Conservation (phyloP, 2,888 invertebrate genomes). For the Mycalesis mineus region DNA sequence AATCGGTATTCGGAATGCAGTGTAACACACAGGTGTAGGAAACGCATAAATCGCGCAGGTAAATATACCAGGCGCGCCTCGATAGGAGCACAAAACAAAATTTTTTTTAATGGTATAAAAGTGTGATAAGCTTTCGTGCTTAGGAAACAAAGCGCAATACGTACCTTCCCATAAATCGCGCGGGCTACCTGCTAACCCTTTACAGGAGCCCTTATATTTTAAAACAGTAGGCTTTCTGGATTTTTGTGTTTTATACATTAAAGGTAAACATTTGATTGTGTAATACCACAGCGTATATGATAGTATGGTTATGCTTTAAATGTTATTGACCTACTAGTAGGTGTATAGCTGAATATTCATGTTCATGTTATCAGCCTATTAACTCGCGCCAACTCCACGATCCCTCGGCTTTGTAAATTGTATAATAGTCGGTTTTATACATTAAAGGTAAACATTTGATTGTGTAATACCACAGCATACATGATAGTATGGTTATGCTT, state of each 20-base stretch:
- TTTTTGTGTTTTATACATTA: neutral
- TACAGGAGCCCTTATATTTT: neutral
- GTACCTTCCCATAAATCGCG: neutral
- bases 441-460: too few relatives aligned
- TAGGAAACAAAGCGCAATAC: neutral
- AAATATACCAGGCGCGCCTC: neutral
- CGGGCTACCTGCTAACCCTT: neutral
- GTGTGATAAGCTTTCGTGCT: neutral
- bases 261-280: neutral
- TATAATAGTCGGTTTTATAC: too few relatives aligned
- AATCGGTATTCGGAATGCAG: too few relatives aligned
- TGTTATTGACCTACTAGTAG: neutral
- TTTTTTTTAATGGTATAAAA: neutral
- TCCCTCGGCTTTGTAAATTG: too few relatives aligned
- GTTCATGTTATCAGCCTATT: too few relatives aligned
- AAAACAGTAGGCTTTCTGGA: neutral
- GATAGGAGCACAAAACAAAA: neutral
- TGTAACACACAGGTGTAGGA: neutral
- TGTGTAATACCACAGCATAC: too few relatives aligned
- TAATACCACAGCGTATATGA: neutral
- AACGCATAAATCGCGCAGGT: constrained; percentile 1
- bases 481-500: too few relatives aligned
- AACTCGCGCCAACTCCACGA: too few relatives aligned
- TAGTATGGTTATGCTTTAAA: too few relatives aligned
- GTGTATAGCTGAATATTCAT: neutral